Base-by-base conservation (phyloP, 2,113 vertebrate genomes). In the Xyrauchen texanus region DNA sequence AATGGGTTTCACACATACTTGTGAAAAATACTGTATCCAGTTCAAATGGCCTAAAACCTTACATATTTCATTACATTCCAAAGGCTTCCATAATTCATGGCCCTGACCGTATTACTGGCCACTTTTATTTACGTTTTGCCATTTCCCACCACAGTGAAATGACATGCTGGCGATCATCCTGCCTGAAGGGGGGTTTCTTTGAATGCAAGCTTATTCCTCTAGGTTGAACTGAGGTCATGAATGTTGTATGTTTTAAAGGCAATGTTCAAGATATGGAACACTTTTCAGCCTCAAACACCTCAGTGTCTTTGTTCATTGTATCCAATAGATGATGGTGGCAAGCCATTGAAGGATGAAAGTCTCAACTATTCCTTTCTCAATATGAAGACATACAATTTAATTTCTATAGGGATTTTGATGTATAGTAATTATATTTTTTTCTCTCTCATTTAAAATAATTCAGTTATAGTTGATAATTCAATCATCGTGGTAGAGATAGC, bases 261-360 rank as follows among this genome's bases (percentile, higher is more conserved):
- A 86, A 88, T 83, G 84, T 86, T 88, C 81, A 88, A 84, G 86
- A 86, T 86, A 84, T 83, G 83, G 85, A 86, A 78, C 49, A 82
- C 76, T 74, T 77, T 69, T 44, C 66, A 68, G 34, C 79, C 80
- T 60, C 68, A 81, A 57, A 81, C 82, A 74, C 78, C 64, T 66
- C 69, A 4, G 4, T 57, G 72, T 75, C 82, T 81, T 78, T 79
- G 76, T 76, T 79, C 52, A 66, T 79, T 42, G 16, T 62, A 34
- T 68, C 82, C 47, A 65, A 52, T 79, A 63, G 52, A 73, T 45
- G 64, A 81, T 69, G 21, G 5, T 8, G 11, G 66, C 57, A 10
- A 82, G 80, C 61, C 55, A 45, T 7, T 4, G 53, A 66, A 70
- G 60, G 7, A 58, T 64, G 60, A 75, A 68, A 63, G 47, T 5